Base-by-base conservation (phyloP, 1,140 invertebrate species). In the Nephotettix cincticeps region DNA sequence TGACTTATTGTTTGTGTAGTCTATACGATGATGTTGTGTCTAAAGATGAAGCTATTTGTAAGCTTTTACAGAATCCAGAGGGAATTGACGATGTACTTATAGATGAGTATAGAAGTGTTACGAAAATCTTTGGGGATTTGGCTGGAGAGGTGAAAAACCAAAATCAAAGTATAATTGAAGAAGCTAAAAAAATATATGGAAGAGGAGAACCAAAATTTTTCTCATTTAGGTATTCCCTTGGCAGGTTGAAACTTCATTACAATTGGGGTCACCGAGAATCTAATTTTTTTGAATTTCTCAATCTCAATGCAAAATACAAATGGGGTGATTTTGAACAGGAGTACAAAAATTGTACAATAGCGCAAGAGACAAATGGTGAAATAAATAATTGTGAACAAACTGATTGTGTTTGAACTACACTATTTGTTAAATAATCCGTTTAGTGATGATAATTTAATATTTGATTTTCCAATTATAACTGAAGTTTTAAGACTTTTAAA, bases 1-100 rank as follows among this genome's bases (percentile, higher is more conserved):
- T 51, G n/a, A 4, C 47, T n/a, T 51, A 51, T n/a, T 19, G 47
- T 51, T 6, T 51, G 21, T 51, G 47, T 51, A 51, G 19, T 51
- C 4, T 51, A 19, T 51, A 51, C 21, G 47, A 51, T 3, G 4
- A 4, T 51, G 21, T 51, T 19, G 47, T 51, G 4, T 4, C 4
- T 4, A 51, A 21, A 51, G 47, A 51, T 51, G 47, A 51, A 51
- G 47, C 47, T 19, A 51, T 51, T 51, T 51, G 47, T 21, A 51
- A 21, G 14, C 21, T 51, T 19, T n/a, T 51, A n/a, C 4, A 51
- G n/a, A 51, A 51, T 21, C 47, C 47, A 9, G 21, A 17, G 19
- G 47, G 47, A 17, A 51, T 51, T n/a, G 47, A 51, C 21, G 47
- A 51, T 51, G 47, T 51, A 4, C 14, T 51, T n/a, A 51, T 51